Evolutionary conservation across 1,140 invertebrate genomes (phyloP).

Genomic region (Drosophila pallidifrons): DNA sequence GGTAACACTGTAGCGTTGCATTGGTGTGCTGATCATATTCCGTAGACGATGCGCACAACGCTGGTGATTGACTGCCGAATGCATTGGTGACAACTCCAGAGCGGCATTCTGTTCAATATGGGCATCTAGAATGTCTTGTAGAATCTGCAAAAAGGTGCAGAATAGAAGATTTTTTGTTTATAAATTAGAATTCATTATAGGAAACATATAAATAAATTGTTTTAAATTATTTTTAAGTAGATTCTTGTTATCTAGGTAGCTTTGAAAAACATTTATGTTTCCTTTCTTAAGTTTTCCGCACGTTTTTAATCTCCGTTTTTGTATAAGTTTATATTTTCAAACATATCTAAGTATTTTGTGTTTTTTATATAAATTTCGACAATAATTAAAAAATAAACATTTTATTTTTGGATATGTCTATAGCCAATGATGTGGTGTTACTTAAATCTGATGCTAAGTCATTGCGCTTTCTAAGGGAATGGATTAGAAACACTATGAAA

Average conservation of each 20-base stretch:
- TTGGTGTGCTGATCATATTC: constrained; percentile 56
- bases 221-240: too few relatives aligned
- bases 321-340: too few relatives aligned
- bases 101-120: constrained; percentile 70
- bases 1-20: constrained; percentile 75
- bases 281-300: too few relatives aligned
- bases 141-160: constrained; percentile 47
- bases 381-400: too few relatives aligned
- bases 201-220: neutral
- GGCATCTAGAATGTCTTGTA: constrained; percentile 76
- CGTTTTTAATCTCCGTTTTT: too few relatives aligned
- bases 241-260: too few relatives aligned
- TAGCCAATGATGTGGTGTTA: neutral
- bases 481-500: constrained; percentile 1
- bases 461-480: neutral
- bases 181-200: neutral
- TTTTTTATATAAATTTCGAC: too few relatives aligned
- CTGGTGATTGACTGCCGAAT: constrained; percentile 64
- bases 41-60: constrained; percentile 56
- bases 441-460: neutral
- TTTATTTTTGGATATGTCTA: neutral
- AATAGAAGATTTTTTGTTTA: neutral
- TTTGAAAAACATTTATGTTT: too few relatives aligned
- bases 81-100: constrained; percentile 74
- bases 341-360: too few relatives aligned